Evolutionary conservation across 2,113 vertebrate species (phyloP), one percentile per base, ranked within the genome.

Genomic region (Silurus glanis): DNA sequence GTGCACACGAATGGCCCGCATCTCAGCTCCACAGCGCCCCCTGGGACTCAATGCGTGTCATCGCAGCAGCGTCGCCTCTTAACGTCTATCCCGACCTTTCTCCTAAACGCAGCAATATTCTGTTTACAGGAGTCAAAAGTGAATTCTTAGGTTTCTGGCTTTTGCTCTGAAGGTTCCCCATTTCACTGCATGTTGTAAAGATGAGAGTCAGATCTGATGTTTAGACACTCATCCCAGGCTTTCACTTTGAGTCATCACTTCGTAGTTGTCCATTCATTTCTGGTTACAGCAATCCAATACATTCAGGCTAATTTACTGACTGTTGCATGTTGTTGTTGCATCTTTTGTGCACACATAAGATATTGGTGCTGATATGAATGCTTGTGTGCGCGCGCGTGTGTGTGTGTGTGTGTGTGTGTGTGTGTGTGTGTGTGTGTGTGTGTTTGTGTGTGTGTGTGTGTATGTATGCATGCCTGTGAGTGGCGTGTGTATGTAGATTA

Each of bases 171-270:
- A 72, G 49, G 19, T 58, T 25, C 47, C 47, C 53, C n/a, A 49
- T 59, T 51, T 82, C n/a, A 82, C 6, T 64, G 19, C 53, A 14
- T 82, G 37, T 83, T 25, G 75, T 67, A 59, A 58, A 67, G 37
- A 69, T 66, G 82, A 55, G n/a, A 88, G 47, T 86, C 75, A 86
- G 25, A 37, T 79, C 86, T 23, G 58, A 85, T 83, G 21, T 51
- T 14, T 21, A 6, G 23, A 83, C 47, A 88, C 61, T 88, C 82
- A 90, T 85, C 71, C 45, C 56, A 62, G 58, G 21, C 66, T 64
- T 16, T 75, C 28, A 8, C 56, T 86, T 88, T 89, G 86, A 89
- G 86, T 89, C 89, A 87, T 80, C 84, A 17, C 2, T 17, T 79
- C 12, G 16, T 49, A 74, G 72, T 25, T 66, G 85, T 82, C 83